Evolutionary conservation across 2,888 invertebrate genomes (phyloP).

Genomic region (Blomia tropicalis): DNA sequence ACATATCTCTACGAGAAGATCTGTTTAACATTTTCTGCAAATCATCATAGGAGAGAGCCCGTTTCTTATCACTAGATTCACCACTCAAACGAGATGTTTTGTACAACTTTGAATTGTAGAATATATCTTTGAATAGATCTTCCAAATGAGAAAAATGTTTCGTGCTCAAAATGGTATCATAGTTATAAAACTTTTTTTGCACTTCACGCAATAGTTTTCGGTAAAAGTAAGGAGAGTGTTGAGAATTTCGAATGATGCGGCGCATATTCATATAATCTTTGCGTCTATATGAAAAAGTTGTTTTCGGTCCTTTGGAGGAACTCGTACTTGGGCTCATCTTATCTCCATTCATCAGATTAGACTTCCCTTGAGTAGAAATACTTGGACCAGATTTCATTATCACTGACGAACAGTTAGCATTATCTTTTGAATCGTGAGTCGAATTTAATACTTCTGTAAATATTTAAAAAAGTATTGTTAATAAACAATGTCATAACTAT

Average conservation of each 20-base stretch:
- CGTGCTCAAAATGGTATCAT: not conserved
- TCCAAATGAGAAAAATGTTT: not conserved
- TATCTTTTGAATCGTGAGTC: constrained; percentile 43
- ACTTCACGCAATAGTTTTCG: not conserved
- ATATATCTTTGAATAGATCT: not conserved
- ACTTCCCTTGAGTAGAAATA: not conserved
- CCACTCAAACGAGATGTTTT: not conserved
- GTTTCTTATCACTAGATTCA: not conserved
- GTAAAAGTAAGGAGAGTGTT: not conserved
- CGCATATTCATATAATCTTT: not conserved
- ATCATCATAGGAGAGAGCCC: not conserved
- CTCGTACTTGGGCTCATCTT: not conserved
- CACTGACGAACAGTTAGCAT: constrained; percentile 52
- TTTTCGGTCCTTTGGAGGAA: not conserved
- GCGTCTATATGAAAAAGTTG: not conserved
- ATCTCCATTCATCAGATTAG: not conserved
- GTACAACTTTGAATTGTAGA: not conserved
- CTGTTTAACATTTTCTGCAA: not conserved
- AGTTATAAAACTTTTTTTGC: not conserved
- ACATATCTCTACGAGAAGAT: too few species aligned
- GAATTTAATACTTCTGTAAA: not conserved
- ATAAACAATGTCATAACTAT: not conserved
- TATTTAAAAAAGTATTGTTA: not conserved
- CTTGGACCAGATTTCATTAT: constrained; percentile 37
- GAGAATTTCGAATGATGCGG: not conserved